Base-by-base conservation (phyloP, 2,888 invertebrate species). In the Dryadula phaetusa region DNA sequence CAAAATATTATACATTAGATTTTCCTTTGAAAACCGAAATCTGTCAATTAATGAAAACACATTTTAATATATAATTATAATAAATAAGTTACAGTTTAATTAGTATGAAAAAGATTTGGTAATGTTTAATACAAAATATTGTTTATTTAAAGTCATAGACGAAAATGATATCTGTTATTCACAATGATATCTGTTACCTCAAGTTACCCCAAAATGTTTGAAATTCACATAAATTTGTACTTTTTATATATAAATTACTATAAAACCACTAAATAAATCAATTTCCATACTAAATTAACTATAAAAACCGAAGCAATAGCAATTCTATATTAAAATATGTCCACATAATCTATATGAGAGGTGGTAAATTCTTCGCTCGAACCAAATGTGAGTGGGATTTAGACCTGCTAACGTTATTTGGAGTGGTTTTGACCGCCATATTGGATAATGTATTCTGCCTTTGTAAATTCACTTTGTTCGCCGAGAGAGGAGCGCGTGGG, bases 401-500 rank as follows among this genome's bases (percentile, higher is more conserved):
- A n/a, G 92, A 89, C 70, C 91, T 75, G 72, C 80, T 83, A 44
- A 90, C 79, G 56, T 82, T 84, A 62, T 76, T 83, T 0, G 89
- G 86, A 8, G 88, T 87, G 2, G 82, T 87, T 72, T 85, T 90
- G 2, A 81, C 70, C 0, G 82, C 66, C 25, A 88, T 58, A 64
- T 72, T 77, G 3, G 80, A 71, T 5, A 72, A 76, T 2, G 89
- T 86, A 69, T 88, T 85, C 54, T 86, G 87, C 62, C 88, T 79
- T 20, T 83, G 87, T 1, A 91, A 52, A 70, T 88, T 86, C 0
- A 77, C 72, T 76, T 89, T 90, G 64, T 79, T 82, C 0, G 88
- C 86, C 56, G 87, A 88, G 18, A 91, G 82, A 0, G 92, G 92
- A 1, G 90, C 83, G 1, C 91, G 80, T 6, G 92, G 92, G 0